Base-by-base conservation (phyloP, 2,797 vertebrate species). In the Sebastes iracundus region DNA sequence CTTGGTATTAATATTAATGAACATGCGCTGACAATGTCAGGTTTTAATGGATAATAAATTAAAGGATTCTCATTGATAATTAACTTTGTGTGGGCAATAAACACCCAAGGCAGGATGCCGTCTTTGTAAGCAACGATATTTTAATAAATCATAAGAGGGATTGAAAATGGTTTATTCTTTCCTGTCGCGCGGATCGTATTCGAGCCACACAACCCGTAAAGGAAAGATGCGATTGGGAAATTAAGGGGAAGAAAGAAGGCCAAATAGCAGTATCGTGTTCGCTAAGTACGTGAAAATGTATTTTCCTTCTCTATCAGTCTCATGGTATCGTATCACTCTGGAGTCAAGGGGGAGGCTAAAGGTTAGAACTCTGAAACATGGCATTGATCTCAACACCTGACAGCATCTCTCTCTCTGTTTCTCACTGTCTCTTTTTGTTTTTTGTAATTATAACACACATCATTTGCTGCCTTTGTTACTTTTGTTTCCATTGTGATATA, bases 381-480 rank as follows among this genome's bases (percentile, higher is more conserved):
- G 93, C 93, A 96, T 95, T 95, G 94, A 95, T 96, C 93, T 93
- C 77, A 93, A 94, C 93, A 96, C 94, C 94, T 96, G 93, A 96
- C 93, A 94, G 92, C 92, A 90, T 91, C 84, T 81, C 75, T 66
- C 32, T 64, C 64, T 58, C 35, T 58, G 62, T 68, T 85, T 92
- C 79, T 80, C 56, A 77, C 49, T 78, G 30, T 80, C 78, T 86
- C 38, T 30, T 68, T 79, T 79, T 85, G 71, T 64, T 81, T 38
- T 77, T 73, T 81, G 68, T 63, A 62, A 74, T 83, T 85, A 42
- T 30, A 53, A 53, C n/a, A 20, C 27, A 63, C 2, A 1, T 49
- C 11, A 66, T 69, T 59, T 79, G 27, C 32, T 84, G 46, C 42
- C 32, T 77, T 68, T 53, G 8, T 27, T 63, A 14, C 22, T 64